Base-by-base conservation (phyloP, 2,113 vertebrate species). In the Forbesichthys papilliferus region DNA sequence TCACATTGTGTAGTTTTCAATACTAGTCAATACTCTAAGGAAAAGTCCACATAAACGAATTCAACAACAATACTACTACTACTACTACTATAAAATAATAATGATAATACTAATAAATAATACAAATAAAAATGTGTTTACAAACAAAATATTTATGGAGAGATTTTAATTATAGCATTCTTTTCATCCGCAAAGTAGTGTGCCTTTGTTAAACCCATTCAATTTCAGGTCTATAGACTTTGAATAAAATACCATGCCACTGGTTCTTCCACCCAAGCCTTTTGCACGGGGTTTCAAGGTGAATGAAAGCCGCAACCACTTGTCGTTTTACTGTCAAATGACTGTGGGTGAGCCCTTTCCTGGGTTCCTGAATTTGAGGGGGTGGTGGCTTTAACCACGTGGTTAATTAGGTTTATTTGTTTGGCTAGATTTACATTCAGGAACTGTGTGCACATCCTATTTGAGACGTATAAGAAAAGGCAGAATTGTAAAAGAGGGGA, bases 251-350 rank as follows among this genome's bases (percentile, higher is more conserved):
- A 84, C 85, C 90, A 87, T 69, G 84, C 82, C 77, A 71, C 71
- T 70, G 73, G 85, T 69, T 63, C 51, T 67, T 61, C 61, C 70
- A 62, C 75, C 65, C 46, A 69, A 87, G 83, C 65, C 48, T 74
- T 74, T 71, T 82, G 77, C 75, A 33, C 71, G 68, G 81, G 85
- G 83, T 89, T 92, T 93, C 86, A 91, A 87, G 92, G 91, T 90
- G 87, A 93, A 83, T 87, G 88, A 88, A 89, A 87, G 85, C 88
- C 89, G 86, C 87, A 89, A 91, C 90, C 90, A 90, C 91, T 74
- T 74, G 61, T 78, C 82, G 84, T 93, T 94, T 93, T 86, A 91
- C 92, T 93, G 84, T 84, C 93, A 94, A 93, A 94, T 92, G 75
- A 84, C 78, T 83, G 83, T 61, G 87, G 90, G 84, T 20, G 52